Evolutionary conservation across 2,888 invertebrate species (phyloP), one percentile per base, ranked within the genome.

Genomic region (Ernsta delagoae): DNA sequence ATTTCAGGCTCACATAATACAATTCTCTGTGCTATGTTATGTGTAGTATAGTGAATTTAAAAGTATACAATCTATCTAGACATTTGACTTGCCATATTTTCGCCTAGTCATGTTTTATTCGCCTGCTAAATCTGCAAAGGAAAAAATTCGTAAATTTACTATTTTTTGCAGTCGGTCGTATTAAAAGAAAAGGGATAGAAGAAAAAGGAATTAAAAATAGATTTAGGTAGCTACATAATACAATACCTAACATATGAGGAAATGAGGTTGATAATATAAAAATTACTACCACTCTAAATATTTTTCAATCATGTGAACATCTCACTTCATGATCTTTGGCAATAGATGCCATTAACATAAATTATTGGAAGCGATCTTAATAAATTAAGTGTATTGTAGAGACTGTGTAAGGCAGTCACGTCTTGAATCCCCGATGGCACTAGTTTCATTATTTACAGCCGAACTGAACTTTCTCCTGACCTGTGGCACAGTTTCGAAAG

Each of bases 391-490:
- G 48, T 16, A 16, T 50, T 50, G 16, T 50, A 16, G 48, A 50
- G 12, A 16, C 48, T 50, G 36, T 36, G 70, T 70, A 70, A 56
- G 65, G 65, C 69, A 70, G 72, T 73, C 77, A 77, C 74, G 74
- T 75, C 73, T 73, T 70, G 72, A 76, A 71, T 72, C 71, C 66
- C 75, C 66, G 64, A 67, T 70, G 57, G 66, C 70, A 72, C 73
- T 72, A 71, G 70, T 72, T 73, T 75, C 73, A 74, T 77, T 73
- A 77, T 74, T 74, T 68, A 72, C 73, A 70, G 67, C 70, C 71
- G 71, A 78, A 73, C 73, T 70, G 56, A 75, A 78, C 86, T 94
- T 94, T 93, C 93, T 94, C 90, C 87, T 92, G 92, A 88, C 88
- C 89, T 83, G 75, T 84, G 85, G 74, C 88, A 86, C 70, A 80